phyloP scores from a whole-genome alignment of 1,140 invertebrate species.

The Lordiphosa clarofinis region DNA sequence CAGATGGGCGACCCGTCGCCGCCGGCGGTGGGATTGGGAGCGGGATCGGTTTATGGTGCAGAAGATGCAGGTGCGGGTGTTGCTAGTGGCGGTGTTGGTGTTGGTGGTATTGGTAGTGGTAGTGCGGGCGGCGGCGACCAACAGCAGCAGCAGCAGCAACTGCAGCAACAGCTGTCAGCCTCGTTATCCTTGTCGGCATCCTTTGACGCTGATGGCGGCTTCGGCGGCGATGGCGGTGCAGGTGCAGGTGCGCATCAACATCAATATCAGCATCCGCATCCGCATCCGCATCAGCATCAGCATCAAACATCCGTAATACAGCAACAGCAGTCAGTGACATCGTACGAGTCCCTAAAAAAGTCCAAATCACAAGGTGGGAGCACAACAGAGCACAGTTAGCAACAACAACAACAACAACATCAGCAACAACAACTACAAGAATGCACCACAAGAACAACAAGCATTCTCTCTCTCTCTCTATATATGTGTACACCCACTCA shows the following conservation, averaged over 20 bases:
- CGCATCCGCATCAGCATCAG: constrained; percentile 48
- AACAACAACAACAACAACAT: constrained; percentile 30
- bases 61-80: constrained; percentile 74
- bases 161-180: constrained; percentile 38
- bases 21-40: constrained; percentile 26
- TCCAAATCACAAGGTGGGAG: constrained; percentile 94
- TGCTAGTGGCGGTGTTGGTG: constrained; percentile 78
- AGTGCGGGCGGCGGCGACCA: constrained; percentile 36
- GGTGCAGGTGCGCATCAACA: constrained; percentile 71
- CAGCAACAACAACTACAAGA: constrained; percentile 22
- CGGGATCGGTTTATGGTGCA: constrained; percentile 59
- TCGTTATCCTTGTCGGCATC: constrained; percentile 27
- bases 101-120: constrained; percentile 68
- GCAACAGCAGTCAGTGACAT: constrained; percentile 72
- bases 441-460: constrained; percentile 31
- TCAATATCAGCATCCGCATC: constrained; percentile 49
- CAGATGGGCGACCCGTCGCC: constrained; percentile 21
- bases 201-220: constrained; percentile 40
- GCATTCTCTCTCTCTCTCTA: constrained; percentile 8
- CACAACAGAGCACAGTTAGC: constrained; percentile 71
- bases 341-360: constrained; percentile 81
- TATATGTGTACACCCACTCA: constrained; percentile 16
- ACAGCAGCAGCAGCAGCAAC: constrained; percentile 27
- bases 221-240: constrained; percentile 34
- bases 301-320: constrained; percentile 72